Percentiles rank a stretch among this genome's conserved stretches.
These are phyloP conservation scores for Epinephelus malabaricus DNA, from an alignment of 2,797 vertebrate genomes.

Conservation along the genomic window DNA sequence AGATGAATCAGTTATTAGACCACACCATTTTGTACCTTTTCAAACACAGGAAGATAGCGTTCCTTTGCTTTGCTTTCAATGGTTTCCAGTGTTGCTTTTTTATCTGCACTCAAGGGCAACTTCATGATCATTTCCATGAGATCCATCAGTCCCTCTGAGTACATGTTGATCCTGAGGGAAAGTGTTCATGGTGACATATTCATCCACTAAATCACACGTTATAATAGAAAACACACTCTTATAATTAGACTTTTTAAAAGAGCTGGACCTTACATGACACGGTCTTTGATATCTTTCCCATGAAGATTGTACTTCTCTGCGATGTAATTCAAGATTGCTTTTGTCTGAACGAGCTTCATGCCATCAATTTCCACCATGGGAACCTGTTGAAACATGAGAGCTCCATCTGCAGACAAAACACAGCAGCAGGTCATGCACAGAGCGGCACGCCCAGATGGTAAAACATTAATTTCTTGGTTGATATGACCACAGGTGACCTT, in stretches of 20 bases:
- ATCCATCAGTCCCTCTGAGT: conserved; percentile 88
- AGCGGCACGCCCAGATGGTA: not conserved
- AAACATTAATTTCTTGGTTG: not conserved
- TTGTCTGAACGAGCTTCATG: conserved; percentile 87
- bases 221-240: not conserved
- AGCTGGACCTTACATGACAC: conserved; percentile 80
- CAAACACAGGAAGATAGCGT: conserved; percentile 90
- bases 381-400: conserved; percentile 85
- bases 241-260: not conserved
- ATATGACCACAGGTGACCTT: not conserved
- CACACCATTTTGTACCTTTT: conserved; percentile 85
- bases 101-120: conserved; percentile 75
- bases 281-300: conserved; percentile 86
- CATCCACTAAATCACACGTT: not conserved
- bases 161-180: conserved; percentile 91
- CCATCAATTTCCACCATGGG: conserved; percentile 87
- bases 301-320: conserved; percentile 86
- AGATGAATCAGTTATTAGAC: not conserved
- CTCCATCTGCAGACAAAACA: conserved; percentile 82
- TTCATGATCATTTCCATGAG: conserved; percentile 87
- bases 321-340: conserved; percentile 87
- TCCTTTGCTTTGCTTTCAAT: conserved; percentile 85
- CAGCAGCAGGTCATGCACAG: not conserved
- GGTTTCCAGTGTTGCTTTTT: conserved; percentile 75
- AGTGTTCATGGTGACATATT: not conserved